phyloP scores from a whole-genome alignment of 2,113 vertebrate genomes.

The Rhinoptilus africanus region DNA sequence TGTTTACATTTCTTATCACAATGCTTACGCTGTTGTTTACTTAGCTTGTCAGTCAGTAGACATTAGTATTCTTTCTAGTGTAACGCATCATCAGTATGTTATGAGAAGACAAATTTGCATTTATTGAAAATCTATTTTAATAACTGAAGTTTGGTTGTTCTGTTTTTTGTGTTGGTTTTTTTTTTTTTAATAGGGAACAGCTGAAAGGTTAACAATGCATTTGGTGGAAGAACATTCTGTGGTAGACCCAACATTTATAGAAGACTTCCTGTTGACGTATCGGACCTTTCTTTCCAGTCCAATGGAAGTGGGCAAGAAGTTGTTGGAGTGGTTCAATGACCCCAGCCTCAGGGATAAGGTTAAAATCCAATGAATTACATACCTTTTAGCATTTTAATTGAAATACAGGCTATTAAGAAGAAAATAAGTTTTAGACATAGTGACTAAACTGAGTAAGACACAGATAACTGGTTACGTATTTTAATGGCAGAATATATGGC shows the following conservation, averaged over 20 bases:
- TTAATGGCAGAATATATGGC: not conserved
- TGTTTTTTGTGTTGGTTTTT: not conserved
- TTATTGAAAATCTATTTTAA: not conserved
- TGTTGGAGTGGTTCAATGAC: slow-evolving; percentile 99
- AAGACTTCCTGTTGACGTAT: slow-evolving; percentile 97
- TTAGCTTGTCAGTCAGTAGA: not conserved
- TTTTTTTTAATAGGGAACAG: slow-evolving; percentile 81
- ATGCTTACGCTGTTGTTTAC: not conserved
- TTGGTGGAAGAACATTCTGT: slow-evolving; percentile 98
- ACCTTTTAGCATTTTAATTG: not conserved
- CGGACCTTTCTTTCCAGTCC: slow-evolving; percentile 98
- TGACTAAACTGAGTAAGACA: not conserved
- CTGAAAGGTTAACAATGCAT: slow-evolving; percentile 97
- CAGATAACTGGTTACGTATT: not conserved
- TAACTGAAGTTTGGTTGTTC: not conserved
- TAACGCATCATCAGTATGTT: not conserved
- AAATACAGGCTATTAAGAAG: not conserved
- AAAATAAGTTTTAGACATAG: not conserved
- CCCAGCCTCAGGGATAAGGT: slow-evolving; percentile 99
- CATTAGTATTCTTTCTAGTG: not conserved
- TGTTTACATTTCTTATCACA: not conserved
- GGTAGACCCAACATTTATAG: slow-evolving; percentile 97
- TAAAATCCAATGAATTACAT: not conserved
- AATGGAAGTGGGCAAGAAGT: slow-evolving; percentile 98
- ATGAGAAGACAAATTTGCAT: not conserved